Percentiles rank a stretch among this genome's conserved stretches.
Evolutionary conservation across 2,113 vertebrate species (phyloP).

Genomic region (Balaeniceps rex): DNA sequence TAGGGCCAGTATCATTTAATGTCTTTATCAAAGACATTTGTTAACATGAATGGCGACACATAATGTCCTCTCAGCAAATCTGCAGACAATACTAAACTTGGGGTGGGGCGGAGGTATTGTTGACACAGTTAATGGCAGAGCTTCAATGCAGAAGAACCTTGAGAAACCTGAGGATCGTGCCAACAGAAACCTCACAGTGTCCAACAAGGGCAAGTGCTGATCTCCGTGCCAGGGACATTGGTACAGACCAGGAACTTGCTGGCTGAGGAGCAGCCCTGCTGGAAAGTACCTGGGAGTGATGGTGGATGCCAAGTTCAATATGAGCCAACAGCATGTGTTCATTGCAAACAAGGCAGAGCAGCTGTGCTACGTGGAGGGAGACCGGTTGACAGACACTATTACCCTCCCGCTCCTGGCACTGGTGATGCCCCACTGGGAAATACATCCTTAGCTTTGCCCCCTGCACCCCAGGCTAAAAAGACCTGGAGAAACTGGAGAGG

Average conservation of each 20-base stretch:
- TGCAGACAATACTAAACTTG: no score
- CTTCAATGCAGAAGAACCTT: not conserved
- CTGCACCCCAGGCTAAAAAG: not conserved
- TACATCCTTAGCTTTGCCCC: not conserved
- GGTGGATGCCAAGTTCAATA: not conserved
- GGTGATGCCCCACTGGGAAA: not conserved
- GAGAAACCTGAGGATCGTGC: not conserved
- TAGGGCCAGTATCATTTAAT: not conserved
- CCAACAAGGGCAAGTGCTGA: not conserved
- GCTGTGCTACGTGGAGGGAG: not conserved
- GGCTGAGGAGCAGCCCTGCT: not conserved
- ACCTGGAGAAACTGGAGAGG: not conserved
- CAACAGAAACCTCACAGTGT: not conserved
- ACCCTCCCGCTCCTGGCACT: not conserved
- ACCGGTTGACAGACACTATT: not conserved
- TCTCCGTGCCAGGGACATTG: not conserved
- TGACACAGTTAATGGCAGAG: not conserved
- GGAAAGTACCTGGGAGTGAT: not conserved
- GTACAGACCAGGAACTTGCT: not conserved
- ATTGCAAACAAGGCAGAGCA: not conserved
- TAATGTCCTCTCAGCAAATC: not conserved
- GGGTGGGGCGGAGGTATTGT: not conserved
- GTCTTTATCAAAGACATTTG: not conserved
- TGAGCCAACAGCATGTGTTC: not conserved
- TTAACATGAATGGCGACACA: not conserved